Evolutionary conservation across 2,888 invertebrate species (phyloP).

Genomic region (Horisme vitalbata): DNA sequence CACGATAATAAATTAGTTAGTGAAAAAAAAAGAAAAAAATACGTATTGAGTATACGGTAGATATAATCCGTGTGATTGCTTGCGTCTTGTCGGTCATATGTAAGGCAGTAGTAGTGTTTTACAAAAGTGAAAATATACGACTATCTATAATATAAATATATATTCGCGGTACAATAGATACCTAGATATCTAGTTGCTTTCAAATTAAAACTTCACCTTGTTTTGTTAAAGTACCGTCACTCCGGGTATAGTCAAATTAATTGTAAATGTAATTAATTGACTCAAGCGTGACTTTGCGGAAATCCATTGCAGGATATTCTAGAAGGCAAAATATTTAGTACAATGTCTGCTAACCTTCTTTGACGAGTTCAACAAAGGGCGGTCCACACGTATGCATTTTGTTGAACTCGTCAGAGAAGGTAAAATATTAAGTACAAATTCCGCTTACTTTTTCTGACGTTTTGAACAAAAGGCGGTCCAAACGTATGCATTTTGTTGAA

Average conservation of each 20-base stretch:
- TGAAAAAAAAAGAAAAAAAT: constrained; percentile 64
- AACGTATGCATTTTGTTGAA: too few species aligned
- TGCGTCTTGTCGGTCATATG: constrained; percentile 38
- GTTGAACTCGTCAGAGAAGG: too few species aligned
- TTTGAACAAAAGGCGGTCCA: too few species aligned
- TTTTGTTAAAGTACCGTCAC: constrained; percentile 38
- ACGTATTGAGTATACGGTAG: constrained; percentile 82
- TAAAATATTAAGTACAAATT: too few species aligned
- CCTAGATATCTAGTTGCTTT: constrained; percentile 73
- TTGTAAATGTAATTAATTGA: too few species aligned
- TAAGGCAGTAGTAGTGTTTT: constrained; percentile 25
- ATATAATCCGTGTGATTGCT: constrained; percentile 59
- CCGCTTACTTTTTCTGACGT: too few species aligned
- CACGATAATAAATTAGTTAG: constrained; percentile 70
- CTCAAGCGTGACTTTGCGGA: too few species aligned
- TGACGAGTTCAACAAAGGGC: too few species aligned
- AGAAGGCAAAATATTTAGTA: too few species aligned
- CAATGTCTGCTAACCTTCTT: too few species aligned
- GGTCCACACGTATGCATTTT: too few species aligned
- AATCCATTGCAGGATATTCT: too few species aligned
- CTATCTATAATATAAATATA: constrained; percentile 44
- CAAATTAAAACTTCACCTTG: constrained; percentile 50
- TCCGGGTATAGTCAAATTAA: constrained; percentile 49
- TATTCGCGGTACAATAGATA: constrained; percentile 69
- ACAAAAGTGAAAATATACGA: constrained; percentile 32